Evolutionary conservation across 1,140 invertebrate genomes (phyloP).

Genomic region (Aphaenogaster rudis): DNA sequence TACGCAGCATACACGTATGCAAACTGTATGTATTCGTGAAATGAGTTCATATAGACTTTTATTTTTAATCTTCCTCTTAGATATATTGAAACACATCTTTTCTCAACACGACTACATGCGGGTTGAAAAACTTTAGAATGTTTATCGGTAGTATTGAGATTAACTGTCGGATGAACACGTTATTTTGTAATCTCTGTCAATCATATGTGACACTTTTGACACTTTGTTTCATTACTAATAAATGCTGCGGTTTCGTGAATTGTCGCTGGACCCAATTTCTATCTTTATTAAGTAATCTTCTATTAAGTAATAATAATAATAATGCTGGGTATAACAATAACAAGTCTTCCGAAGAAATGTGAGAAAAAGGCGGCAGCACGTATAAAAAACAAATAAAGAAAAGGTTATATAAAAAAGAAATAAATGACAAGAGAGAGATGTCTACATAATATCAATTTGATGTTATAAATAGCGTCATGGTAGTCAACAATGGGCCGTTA

Average conservation of each 20-base stretch:
- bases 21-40: neutral
- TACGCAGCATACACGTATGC: neutral
- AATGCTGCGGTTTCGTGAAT: neutral
- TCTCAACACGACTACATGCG: neutral
- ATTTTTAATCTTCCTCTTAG: neutral
- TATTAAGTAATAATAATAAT: conserved; percentile 5
- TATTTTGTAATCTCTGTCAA: neutral
- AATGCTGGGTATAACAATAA: neutral
- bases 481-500: neutral
- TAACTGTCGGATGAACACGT: neutral
- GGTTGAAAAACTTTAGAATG: neutral
- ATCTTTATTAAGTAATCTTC: neutral
- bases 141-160: neutral
- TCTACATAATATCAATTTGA: conserved; percentile 8
- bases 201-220: neutral
- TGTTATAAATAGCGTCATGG: neutral
- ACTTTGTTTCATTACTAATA: neutral
- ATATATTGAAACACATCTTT: neutral
- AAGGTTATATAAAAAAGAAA: neutral
- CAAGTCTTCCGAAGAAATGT: neutral
- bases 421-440: conserved; percentile 6
- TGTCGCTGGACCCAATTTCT: neutral
- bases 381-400: neutral
- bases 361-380: neutral
- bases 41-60: neutral